Evolutionary conservation across 2,888 invertebrate species (phyloP), one percentile per base, ranked within the genome.

Genomic region (Xestia rhomboidea): DNA sequence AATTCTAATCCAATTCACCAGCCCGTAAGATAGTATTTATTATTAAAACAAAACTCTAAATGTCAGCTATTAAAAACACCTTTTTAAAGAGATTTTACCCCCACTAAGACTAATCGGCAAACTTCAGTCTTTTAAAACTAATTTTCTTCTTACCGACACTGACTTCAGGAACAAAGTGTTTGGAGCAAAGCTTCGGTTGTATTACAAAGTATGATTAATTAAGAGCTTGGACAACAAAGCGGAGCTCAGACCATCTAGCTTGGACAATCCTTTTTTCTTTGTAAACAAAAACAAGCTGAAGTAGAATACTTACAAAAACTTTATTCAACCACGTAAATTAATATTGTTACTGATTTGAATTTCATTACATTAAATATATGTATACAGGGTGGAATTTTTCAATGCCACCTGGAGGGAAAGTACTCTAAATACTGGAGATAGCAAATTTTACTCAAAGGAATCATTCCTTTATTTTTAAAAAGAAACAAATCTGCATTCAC

Each of bases 131-230:
- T 64, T 27, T 38, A 1, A 24, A 69, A 70, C 49, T 63, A 34
- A 24, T 70, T 51, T 21, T 24, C 6, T 24, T 6, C 51, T 63
- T 44, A 44, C 51, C 44, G 2, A 57, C 30, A 49, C 24, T 44
- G n/a, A 49, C 46, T 71, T 68, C 49, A 8, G 21, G 34, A 41
- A 77, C 49, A 46, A 49, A 38, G 18, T 62, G 13, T 24, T 27
- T 10, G 24, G 15, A 49, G 34, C 34, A 44, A 62, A 21, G n/a
- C 51, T 21, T 21, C 44, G 41, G 13, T 63, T 44, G 63, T 27
- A n/a, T 1, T 18, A 44, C 38, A 44, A 57, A 77, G 30, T 77
- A 77, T 64, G 38, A 80, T 44, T 64, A 60, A 77, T 82, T 68
- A 38, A 27, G 7, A 49, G 64, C 57, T 60, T 2, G 0, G 7